These are phyloP conservation scores for Phrynosoma blainvillii DNA, from an alignment of 2,113 vertebrate genomes.

Conservation along the genomic window DNA sequence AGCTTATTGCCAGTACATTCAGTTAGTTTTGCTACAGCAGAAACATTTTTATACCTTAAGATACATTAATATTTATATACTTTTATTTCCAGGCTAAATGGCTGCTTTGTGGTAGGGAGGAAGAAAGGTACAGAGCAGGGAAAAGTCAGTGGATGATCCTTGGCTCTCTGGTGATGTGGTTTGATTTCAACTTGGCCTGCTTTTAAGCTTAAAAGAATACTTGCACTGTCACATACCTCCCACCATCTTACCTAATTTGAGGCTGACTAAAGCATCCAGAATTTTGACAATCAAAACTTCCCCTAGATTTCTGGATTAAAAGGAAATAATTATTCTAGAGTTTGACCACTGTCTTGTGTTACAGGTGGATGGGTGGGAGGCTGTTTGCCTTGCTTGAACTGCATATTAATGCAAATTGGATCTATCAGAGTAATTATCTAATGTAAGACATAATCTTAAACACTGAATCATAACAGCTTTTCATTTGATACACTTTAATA, in stretches of 20 bases:
- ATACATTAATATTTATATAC: neutral
- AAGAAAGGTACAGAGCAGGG: neutral
- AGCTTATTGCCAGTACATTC: neutral
- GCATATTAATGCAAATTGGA: slow-evolving; percentile 22
- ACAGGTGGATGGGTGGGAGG: neutral
- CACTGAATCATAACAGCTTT: slow-evolving; percentile 53
- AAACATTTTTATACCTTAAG: neutral
- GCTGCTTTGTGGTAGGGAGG: neutral
- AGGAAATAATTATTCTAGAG: neutral
- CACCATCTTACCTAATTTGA: neutral
- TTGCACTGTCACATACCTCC: no score
- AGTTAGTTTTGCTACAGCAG: neutral
- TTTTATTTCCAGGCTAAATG: neutral
- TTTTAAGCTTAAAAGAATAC: neutral
- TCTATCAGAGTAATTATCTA: slow-evolving; percentile 38
- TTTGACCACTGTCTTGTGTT: slow-evolving; percentile 20
- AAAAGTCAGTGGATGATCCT: neutral
- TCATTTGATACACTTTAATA: slow-evolving; percentile 50
- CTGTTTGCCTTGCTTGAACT: slow-evolving; percentile 42
- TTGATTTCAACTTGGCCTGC: neutral
- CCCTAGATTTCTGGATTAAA: slow-evolving; percentile 8
- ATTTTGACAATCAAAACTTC: neutral
- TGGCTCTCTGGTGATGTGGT: neutral
- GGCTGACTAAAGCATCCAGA: neutral
- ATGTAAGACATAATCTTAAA: slow-evolving; percentile 41